Conservation (phyloP, 2,797 vertebrate species). For the Brachyalestes nurse region DNA sequence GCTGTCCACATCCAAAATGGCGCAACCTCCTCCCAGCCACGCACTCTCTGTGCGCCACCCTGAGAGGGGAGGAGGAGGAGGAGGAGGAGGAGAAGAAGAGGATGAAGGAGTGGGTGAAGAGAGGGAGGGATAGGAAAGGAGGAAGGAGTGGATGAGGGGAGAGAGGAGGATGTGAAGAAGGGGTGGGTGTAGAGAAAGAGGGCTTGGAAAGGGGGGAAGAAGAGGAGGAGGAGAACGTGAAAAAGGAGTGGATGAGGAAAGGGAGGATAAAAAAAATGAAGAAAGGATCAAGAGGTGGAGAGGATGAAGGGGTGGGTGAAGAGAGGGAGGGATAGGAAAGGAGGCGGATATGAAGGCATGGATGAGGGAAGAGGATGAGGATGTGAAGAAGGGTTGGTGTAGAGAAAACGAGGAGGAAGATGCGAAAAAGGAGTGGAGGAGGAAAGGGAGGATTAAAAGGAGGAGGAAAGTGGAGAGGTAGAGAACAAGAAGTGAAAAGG, state of each 20-base stretch:
- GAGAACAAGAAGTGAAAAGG: no score
- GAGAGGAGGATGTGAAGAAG: background rate
- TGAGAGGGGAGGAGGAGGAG: background rate
- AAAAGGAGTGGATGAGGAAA: background rate
- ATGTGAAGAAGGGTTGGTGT: background rate
- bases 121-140: background rate
- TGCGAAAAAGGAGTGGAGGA: background rate
- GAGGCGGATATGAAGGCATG: background rate
- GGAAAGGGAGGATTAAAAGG: no score
- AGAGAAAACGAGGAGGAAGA: background rate
- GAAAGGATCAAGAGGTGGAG: background rate
- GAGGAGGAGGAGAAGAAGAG: background rate
- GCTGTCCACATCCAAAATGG: constrained; percentile 67
- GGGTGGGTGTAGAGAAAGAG: background rate
- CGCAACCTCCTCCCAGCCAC: constrained; percentile 58
- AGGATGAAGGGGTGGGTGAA: no score
- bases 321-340: background rate
- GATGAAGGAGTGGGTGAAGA: background rate
- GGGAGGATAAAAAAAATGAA: background rate
- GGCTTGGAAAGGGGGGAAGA: background rate
- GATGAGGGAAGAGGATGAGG: background rate
- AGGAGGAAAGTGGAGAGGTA: no score
- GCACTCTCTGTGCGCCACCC: constrained; percentile 44
- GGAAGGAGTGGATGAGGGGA: background rate
- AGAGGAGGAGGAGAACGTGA: background rate